Evolutionary conservation across 1,140 invertebrate species (phyloP).

Genomic region (Ditylenchus dipsaci): DNA sequence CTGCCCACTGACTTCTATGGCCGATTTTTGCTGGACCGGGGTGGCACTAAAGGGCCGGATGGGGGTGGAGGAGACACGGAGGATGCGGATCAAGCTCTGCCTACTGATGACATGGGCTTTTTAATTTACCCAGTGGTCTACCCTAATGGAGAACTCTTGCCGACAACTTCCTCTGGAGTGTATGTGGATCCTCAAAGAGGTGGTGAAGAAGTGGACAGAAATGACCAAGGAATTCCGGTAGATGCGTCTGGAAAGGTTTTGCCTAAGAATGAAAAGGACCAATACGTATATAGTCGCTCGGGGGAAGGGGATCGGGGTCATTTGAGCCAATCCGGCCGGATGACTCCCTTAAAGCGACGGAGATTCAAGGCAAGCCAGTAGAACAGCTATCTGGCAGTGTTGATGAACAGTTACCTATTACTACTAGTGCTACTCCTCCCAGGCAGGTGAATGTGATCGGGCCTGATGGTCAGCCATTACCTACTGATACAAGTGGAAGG

Average conservation of each 20-base stretch:
- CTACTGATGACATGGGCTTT: slow-evolving; percentile 20
- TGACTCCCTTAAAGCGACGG: background rate
- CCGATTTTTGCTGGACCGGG: slow-evolving; percentile 17
- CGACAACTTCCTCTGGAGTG: slow-evolving; percentile 23
- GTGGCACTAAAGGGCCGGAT: slow-evolving; percentile 15
- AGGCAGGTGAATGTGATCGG: background rate
- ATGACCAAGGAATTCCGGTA: slow-evolving; percentile 33
- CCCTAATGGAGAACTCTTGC: slow-evolving; percentile 35
- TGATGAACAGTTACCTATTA: background rate
- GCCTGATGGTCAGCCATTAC: slow-evolving; percentile 36
- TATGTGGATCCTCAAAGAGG: slow-evolving; percentile 28
- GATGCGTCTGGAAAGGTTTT: slow-evolving; percentile 13
- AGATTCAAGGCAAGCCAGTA: background rate
- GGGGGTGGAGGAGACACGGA: background rate
- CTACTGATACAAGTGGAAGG: slow-evolving; percentile 41
- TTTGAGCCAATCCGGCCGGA: background rate
- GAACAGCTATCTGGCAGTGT: background rate
- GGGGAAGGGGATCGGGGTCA: slow-evolving; percentile 1
- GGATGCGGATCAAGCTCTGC: background rate
- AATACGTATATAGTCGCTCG: slow-evolving; percentile 17
- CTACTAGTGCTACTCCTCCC: too few species aligned
- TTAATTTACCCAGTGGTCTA: slow-evolving; percentile 30
- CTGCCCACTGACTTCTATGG: slow-evolving; percentile 41
- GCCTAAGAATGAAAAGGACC: slow-evolving; percentile 27
- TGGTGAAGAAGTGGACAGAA: slow-evolving; percentile 24